phyloP scores from a whole-genome alignment of 2,888 invertebrate genomes.

The Ommatoiulus sabulosus region DNA sequence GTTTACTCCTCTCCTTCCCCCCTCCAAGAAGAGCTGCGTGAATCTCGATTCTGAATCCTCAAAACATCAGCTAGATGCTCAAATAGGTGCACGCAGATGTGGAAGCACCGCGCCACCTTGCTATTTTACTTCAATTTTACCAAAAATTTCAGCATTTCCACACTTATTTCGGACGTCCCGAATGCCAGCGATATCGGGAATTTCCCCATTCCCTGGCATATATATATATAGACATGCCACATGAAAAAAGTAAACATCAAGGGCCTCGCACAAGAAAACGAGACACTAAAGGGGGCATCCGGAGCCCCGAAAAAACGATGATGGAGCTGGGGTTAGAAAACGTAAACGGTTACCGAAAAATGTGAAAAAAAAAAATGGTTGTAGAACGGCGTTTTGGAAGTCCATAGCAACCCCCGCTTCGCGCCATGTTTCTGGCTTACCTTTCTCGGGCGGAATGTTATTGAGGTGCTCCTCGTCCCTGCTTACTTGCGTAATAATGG shows the following conservation, averaged over 20 bases:
- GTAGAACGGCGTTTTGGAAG: background rate
- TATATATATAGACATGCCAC: background rate
- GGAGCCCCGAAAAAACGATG: background rate
- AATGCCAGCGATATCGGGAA: no score
- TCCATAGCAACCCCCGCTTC: constrained; percentile 26
- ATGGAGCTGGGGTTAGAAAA: no score
- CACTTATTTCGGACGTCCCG: background rate
- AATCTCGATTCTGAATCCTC: no score
- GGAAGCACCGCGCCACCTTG: background rate
- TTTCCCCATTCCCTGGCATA: background rate
- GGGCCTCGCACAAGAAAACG: background rate
- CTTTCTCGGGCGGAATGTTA: constrained; percentile 92
- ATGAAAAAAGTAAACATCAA: background rate
- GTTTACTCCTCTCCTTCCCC: background rate
- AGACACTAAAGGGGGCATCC: no score
- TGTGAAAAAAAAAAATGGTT: background rate
- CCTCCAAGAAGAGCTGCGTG: background rate
- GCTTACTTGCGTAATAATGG: constrained; percentile 98
- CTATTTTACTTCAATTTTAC: background rate
- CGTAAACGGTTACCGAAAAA: background rate
- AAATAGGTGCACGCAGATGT: background rate
- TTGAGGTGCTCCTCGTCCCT: constrained; percentile 96
- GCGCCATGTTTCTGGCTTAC: constrained; percentile 71
- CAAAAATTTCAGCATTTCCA: background rate
- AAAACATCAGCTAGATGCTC: background rate